phyloP scores from a whole-genome alignment of 2,888 invertebrate genomes.

The Neoascia interrupta region DNA sequence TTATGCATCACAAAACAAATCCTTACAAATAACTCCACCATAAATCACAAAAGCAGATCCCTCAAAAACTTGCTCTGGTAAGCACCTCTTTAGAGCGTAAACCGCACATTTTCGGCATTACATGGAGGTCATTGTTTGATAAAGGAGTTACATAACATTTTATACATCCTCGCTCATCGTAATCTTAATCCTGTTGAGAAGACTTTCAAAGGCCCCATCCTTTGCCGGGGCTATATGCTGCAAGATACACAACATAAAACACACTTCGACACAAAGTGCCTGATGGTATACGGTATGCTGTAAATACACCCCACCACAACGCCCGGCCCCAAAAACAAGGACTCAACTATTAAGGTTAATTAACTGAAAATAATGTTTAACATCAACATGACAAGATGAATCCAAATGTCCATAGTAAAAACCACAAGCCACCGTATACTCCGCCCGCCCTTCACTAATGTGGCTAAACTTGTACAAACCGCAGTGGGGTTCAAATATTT shows the following conservation, averaged over 20 bases:
- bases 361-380: slow-evolving; percentile 69
- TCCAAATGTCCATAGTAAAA: slow-evolving; percentile 62
- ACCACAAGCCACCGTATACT: slow-evolving; percentile 41
- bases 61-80: slow-evolving; percentile 9
- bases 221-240: background rate
- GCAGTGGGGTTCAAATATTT: slow-evolving; percentile 65
- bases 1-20: too few relatives aligned
- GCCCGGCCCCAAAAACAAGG: slow-evolving; percentile 37
- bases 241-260: slow-evolving; percentile 34
- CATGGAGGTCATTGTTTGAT: slow-evolving; percentile 25
- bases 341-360: slow-evolving; percentile 66
- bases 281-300: too few relatives aligned
- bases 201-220: slow-evolving; percentile 28
- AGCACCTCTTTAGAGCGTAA: slow-evolving; percentile 23
- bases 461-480: slow-evolving; percentile 58
- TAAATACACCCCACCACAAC: background rate
- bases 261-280: slow-evolving; percentile 32
- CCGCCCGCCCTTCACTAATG: slow-evolving; percentile 20
- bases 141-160: slow-evolving; percentile 21
- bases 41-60: too few relatives aligned
- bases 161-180: slow-evolving; percentile 33
- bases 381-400: slow-evolving; percentile 68
- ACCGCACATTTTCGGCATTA: slow-evolving; percentile 52
- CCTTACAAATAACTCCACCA: too few relatives aligned
- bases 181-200: slow-evolving; percentile 53